A percentile compares a stretch with the other conserved stretches of the same genome.
These are phyloP conservation scores for Notodonta dromedarius DNA, from an alignment of 2,888 invertebrate genomes.

Conservation along the genomic window DNA sequence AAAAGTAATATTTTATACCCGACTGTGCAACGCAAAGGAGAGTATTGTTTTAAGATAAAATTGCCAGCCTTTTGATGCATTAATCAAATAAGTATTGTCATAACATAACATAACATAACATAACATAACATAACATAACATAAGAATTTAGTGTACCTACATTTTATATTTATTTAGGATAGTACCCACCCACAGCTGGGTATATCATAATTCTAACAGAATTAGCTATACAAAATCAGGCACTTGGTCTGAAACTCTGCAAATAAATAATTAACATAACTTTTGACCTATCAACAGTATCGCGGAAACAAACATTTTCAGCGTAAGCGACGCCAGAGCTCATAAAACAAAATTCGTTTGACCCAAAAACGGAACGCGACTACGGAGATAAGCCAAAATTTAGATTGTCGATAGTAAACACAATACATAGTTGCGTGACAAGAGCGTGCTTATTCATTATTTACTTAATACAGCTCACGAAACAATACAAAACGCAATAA, in stretches of 20 bases:
- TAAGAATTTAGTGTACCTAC: no score
- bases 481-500: conserved; percentile 15
- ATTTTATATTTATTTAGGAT: no score
- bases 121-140: no score
- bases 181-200: no score
- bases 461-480: conserved; percentile 21
- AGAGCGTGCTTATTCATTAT: conserved; percentile 21
- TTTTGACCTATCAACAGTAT: neutral
- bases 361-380: conserved; percentile 30
- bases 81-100: no score
- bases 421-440: conserved; percentile 31
- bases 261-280: neutral
- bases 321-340: conserved; percentile 12
- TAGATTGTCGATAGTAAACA: conserved; percentile 27
- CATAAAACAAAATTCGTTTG: conserved; percentile 28
- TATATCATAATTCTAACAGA: no score
- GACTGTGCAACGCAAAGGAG: no score
- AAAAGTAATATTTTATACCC: no score
- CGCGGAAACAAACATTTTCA: conserved; percentile 6
- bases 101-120: no score
- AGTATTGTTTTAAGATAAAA: no score
- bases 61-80: no score
- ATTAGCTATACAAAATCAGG: no score
- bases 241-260: neutral
- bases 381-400: conserved; percentile 32